phyloP scores from a whole-genome alignment of 2,888 invertebrate species.

The Cephus sareptanus region DNA sequence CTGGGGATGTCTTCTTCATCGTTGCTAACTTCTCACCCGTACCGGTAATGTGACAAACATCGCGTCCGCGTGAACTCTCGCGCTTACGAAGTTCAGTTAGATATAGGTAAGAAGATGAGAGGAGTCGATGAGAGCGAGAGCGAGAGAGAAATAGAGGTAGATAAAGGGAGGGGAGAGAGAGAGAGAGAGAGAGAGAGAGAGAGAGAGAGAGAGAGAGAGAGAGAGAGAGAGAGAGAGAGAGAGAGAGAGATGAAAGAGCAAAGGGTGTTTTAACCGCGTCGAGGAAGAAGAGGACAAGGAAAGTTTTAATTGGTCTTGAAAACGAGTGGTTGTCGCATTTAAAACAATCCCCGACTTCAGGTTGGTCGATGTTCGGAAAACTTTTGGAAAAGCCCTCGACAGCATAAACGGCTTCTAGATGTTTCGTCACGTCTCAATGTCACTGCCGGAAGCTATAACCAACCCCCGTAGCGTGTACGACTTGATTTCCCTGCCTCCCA shows the following conservation, averaged over 20 bases:
- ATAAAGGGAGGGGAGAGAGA: background rate
- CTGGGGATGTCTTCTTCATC: constrained; percentile 32
- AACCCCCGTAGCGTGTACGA: background rate
- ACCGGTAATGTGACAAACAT: constrained; percentile 50
- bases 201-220: background rate
- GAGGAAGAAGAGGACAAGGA: constrained; percentile 23
- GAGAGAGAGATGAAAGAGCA: background rate
- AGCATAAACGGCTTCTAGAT: background rate
- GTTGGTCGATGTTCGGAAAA: constrained; percentile 31
- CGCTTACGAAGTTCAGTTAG: background rate
- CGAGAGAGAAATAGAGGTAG: background rate
- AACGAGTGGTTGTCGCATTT: constrained; percentile 55
- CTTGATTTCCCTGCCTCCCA: no score
- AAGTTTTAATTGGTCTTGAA: constrained; percentile 60
- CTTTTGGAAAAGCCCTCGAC: constrained; percentile 10
- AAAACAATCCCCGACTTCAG: constrained; percentile 50
- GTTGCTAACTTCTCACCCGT: constrained; percentile 41
- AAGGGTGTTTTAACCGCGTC: constrained; percentile 13
- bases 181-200: background rate
- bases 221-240: background rate
- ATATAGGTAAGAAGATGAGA: background rate
- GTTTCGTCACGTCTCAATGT: constrained; percentile 22
- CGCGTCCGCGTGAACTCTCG: constrained; percentile 25
- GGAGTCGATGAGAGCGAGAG: background rate
- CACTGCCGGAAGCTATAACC: constrained; percentile 14